Evolutionary conservation across 1,140 invertebrate species (phyloP).

Genomic region (Chrysoperla carnea): DNA sequence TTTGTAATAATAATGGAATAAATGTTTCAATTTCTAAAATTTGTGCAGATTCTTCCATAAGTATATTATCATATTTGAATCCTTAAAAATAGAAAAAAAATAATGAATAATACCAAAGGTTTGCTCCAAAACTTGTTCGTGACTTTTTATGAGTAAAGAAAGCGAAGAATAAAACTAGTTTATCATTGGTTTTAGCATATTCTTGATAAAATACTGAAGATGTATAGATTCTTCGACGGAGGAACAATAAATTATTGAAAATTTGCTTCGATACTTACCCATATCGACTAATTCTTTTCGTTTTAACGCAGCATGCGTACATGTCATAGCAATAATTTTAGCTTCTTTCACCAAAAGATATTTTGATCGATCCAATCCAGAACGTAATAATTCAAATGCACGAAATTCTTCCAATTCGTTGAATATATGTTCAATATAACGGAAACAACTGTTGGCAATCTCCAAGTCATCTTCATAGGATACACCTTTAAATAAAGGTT

Average conservation of each 20-base stretch:
- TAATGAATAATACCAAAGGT: no score
- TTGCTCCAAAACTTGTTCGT: no score
- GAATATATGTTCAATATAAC: conserved; percentile 92
- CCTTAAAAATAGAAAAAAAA: conserved; percentile 20
- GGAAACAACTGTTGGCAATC: conserved; percentile 84
- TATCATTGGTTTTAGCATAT: no score
- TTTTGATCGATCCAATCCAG: conserved; percentile 85
- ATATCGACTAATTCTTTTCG: conserved; percentile 90
- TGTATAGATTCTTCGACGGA: no score
- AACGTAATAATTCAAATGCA: conserved; percentile 91
- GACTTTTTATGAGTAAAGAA: not conserved
- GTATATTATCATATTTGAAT: conserved; percentile 96
- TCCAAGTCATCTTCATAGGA: conserved; percentile 76
- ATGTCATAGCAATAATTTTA: conserved; percentile 99
- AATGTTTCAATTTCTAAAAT: conserved; percentile 99
- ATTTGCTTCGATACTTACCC: no score
- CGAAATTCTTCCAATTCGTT: conserved; percentile 94
- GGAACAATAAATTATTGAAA: no score
- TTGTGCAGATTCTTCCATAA: conserved; percentile 99
- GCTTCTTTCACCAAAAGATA: conserved; percentile 97
- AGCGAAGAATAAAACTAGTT: not conserved
- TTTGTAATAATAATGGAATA: conserved; percentile 92
- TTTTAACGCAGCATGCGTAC: conserved; percentile 97
- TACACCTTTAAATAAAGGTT: conserved; percentile 74
- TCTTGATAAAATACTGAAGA: no score